Base-by-base conservation (phyloP, 2,888 invertebrate species). In the Sthenelais limicola region DNA sequence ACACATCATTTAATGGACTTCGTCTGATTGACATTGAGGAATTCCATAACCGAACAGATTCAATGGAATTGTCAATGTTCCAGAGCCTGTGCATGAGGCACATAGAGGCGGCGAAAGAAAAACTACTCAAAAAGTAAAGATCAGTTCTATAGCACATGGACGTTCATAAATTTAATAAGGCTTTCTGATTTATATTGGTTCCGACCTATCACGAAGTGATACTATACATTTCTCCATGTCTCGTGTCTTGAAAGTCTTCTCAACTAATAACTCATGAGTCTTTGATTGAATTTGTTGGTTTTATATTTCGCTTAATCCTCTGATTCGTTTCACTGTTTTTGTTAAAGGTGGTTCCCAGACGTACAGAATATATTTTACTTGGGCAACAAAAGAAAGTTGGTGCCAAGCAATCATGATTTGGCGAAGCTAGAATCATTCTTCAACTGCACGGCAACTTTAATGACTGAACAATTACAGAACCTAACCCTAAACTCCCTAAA, bases 401-500 rank as follows among this genome's bases (percentile, higher is more conserved):
- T 88, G 48, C 88, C 88, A 21, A 86, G 84, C 76, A 85, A 85
- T 76, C 84, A 84, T 70, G 91, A 92, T 78, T 90, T 90, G 24
- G 90, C 90, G 18, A 91, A 91, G 84, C 91, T 93, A 86, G 91
- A 91, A 80, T 91, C 92, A 54, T 96, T 96, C 87, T 96, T 93
- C 86, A 93, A 95, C 85, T 93, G 94, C 81, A 91, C 95, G 0
- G 93, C 93, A 0, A 92, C 93, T 33, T 90, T 96, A 49, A 97
- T 97, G 97, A 94, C 95, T 0, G 92, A 92, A 80, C 94, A 96
- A 82, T 89, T 97, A 72, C 95, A 96, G 86, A 91, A 92, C 28
- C 87, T 96, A 38, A 94, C 94, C 79, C 89, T 95, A 51, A 91
- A 92, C 80, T 96, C 96, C 3, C 91, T 96, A 82, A 89, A 91